A percentile compares a stretch with the other conserved stretches of the same genome.
phyloP scores from a whole-genome alignment of 1,140 invertebrate species.

The Gonioctena quinquepunctata region DNA sequence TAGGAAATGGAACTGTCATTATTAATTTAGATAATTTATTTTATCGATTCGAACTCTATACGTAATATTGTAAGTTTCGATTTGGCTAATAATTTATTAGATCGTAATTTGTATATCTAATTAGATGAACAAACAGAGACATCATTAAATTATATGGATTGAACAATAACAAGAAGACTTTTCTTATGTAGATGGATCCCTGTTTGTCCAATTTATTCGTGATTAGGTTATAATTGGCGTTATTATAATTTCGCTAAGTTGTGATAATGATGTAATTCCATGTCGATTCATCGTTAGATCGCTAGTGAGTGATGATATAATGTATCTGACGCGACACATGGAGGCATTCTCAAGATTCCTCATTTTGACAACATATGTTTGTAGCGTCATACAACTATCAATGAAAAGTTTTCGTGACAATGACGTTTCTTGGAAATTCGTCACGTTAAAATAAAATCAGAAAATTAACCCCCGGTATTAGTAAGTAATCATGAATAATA shows the following conservation, averaged over 20 bases:
- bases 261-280: too few relatives aligned
- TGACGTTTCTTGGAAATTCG: too few relatives aligned
- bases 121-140: conserved; percentile 4
- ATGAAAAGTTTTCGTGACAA: too few relatives aligned
- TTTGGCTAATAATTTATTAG: conserved; percentile 7
- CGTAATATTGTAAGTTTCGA: neutral
- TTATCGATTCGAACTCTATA: conserved; percentile 3
- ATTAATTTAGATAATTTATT: conserved; percentile 19
- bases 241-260: neutral
- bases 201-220: neutral
- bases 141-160: conserved; percentile 12
- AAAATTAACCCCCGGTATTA: too few relatives aligned
- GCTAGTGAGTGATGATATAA: too few relatives aligned
- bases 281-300: too few relatives aligned
- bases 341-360: too few relatives aligned
- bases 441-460: too few relatives aligned
- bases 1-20: conserved; percentile 19
- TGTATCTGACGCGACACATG: too few relatives aligned
- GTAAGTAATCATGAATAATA: too few relatives aligned
- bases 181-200: neutral
- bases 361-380: too few relatives aligned
- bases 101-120: conserved; percentile 16
- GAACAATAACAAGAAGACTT: neutral
- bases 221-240: neutral
- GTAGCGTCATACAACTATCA: too few relatives aligned